These are phyloP conservation scores for Lytechinus pictus DNA, from an alignment of 35 echinoderm and acorn worm genomes.

Conservation along the genomic window DNA sequence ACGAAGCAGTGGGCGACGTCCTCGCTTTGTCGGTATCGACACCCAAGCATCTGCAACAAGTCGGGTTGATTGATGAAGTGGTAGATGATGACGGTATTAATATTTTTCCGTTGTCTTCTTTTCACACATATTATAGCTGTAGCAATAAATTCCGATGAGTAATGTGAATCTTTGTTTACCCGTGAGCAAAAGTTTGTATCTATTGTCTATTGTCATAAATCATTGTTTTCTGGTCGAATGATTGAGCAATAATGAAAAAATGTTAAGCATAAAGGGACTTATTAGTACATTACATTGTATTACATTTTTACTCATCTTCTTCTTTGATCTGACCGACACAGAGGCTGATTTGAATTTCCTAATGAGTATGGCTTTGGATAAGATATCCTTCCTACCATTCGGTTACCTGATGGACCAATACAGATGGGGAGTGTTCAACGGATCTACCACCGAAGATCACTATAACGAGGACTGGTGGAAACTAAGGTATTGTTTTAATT, in stretches of 20 bases:
- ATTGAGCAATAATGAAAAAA: too few relatives aligned
- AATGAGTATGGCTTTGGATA: slow-evolving; percentile 85
- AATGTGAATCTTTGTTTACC: too few relatives aligned
- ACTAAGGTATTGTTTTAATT: slow-evolving; percentile 61
- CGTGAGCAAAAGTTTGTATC: too few relatives aligned
- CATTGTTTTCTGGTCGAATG: too few relatives aligned
- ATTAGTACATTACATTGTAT: neutral
- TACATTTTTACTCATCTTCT: neutral
- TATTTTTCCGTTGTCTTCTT: neutral
- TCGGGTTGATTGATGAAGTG: slow-evolving; percentile 75
- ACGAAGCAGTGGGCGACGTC: slow-evolving; percentile 91
- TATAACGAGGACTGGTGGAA: slow-evolving; percentile 92
- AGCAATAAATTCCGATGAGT: neutral
- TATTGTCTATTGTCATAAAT: too few relatives aligned
- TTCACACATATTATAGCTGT: neutral
- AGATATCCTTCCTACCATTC: slow-evolving; percentile 83
- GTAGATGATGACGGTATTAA: slow-evolving; percentile 68
- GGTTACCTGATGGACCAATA: slow-evolving; percentile 78
- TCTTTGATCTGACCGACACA: slow-evolving; percentile 1
- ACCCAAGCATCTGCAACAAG: slow-evolving; percentile 72
- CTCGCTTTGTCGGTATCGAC: slow-evolving; percentile 85
- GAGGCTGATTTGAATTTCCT: slow-evolving; percentile 87
- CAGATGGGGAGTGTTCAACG: slow-evolving; percentile 82
- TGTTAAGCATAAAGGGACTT: neutral
- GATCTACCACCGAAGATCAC: slow-evolving; percentile 40